phyloP scores from a whole-genome alignment of 2,888 invertebrate genomes.

The Melieria crassipennis region DNA sequence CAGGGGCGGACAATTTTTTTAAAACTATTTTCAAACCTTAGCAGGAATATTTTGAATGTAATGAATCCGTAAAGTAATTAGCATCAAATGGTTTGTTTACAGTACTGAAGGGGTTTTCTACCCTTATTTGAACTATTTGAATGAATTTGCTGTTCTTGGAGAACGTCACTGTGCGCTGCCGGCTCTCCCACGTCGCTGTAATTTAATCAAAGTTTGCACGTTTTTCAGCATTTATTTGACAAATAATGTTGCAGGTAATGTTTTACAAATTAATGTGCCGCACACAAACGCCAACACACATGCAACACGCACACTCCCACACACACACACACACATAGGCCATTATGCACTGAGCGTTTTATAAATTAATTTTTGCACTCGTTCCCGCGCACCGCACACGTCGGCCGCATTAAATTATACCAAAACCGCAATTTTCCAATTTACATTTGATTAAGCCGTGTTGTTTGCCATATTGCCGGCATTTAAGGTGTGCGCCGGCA shows the following conservation, averaged over 20 bases:
- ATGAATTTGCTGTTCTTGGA: too few relatives aligned
- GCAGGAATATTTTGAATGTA: too few relatives aligned
- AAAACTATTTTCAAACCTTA: too few relatives aligned
- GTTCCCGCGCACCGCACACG: slow-evolving; percentile 10
- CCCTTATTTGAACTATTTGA: too few relatives aligned
- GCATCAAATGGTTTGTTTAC: too few relatives aligned
- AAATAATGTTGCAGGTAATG: slow-evolving; percentile 43
- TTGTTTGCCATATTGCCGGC: slow-evolving; percentile 32
- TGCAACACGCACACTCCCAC: not conserved
- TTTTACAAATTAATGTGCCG: slow-evolving; percentile 39
- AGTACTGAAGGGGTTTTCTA: too few relatives aligned
- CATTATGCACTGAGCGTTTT: not conserved
- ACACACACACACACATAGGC: not conserved
- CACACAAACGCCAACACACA: slow-evolving; percentile 1
- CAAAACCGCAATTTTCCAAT: slow-evolving; percentile 50
- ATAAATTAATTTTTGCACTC: not conserved
- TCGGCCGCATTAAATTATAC: slow-evolving; percentile 45
- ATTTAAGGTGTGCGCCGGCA: slow-evolving; percentile 11
- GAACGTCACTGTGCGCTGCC: not conserved
- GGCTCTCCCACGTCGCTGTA: not conserved
- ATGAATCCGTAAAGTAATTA: too few relatives aligned
- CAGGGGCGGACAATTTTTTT: not conserved
- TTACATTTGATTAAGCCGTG: slow-evolving; percentile 44
- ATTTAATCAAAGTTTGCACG: not conserved
- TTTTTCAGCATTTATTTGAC: slow-evolving; percentile 35